Percentiles rank a stretch among this genome's conserved stretches.
phyloP scores from a whole-genome alignment of 1,140 invertebrate species.

The Phymorhynchus buccinoides region DNA sequence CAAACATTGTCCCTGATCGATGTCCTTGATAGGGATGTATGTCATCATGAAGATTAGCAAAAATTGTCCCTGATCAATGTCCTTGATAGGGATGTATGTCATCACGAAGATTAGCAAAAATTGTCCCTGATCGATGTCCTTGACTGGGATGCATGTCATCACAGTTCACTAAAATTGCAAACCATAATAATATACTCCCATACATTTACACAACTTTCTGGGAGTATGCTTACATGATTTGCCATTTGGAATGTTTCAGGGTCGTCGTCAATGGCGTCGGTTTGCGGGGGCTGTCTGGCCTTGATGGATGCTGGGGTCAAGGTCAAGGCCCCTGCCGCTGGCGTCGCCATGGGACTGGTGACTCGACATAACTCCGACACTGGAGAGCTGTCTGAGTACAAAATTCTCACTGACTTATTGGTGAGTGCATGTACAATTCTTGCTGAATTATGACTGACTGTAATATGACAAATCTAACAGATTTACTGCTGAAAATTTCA shows the following conservation, averaged over 20 bases:
- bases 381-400: slow-evolving; percentile 80
- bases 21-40: too few relatives aligned
- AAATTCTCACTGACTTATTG: slow-evolving; percentile 93
- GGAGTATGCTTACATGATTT: slow-evolving; percentile 62
- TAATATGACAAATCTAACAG: too few relatives aligned
- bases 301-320: slow-evolving; percentile 95
- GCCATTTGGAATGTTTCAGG: slow-evolving; percentile 72
- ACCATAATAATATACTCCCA: neutral
- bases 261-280: slow-evolving; percentile 98
- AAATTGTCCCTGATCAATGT: too few relatives aligned
- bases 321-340: slow-evolving; percentile 86
- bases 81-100: too few relatives aligned
- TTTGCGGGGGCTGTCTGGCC: slow-evolving; percentile 95
- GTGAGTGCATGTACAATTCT: slow-evolving; percentile 66
- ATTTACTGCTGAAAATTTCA: too few relatives aligned
- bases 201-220: neutral
- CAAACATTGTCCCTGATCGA: too few relatives aligned
- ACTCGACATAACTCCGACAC: slow-evolving; percentile 74
- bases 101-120: too few relatives aligned
- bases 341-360: slow-evolving; percentile 94
- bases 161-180: neutral
- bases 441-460: too few relatives aligned
- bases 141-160: too few relatives aligned
- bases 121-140: too few relatives aligned
- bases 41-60: too few relatives aligned